Evolutionary conservation across 2,797 vertebrate genomes (phyloP), one percentile per base, ranked within the genome.

Genomic region (Tolypeutes matacus): DNA sequence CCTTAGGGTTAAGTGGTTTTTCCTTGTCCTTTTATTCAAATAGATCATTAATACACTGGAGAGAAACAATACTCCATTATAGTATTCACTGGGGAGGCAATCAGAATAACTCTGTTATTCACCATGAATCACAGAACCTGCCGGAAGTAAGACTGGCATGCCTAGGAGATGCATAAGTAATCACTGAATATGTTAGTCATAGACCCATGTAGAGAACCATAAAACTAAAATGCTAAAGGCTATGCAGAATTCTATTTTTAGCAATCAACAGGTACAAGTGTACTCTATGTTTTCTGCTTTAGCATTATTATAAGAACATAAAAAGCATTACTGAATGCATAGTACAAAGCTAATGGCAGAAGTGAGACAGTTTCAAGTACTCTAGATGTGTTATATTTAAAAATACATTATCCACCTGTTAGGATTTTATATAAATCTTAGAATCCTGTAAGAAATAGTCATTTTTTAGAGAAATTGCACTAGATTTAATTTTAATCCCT

Each of bases 21-120:
- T 29, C 14, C 29, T 80, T 72, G 9, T 73, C 56, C 34, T 84
- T 88, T 94, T 91, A 78, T 75, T 93, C 53, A 86, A 93, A 70
- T 6, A 82, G 58, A 77, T 8, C 21, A 67, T 27, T 34, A 34
- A 73, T 36, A 75, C 5, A 62, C 11, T 46, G 49, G 58, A 72
- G 36, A 95, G 64, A 81, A 67, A 81, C 42, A 84, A 76, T 51
- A 58, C 56, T 86, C 18, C 23, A 23, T 73, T 84, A 60, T 0
- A 83, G 42, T 20, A 56, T 39, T 88, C 39, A 69, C 15, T 58
- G 8, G 69, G 72, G 53, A 81, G 73, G 67, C 23, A 77, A 86
- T 58, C 29, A 90, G 69, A 75, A 95, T 70, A 62, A 62, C 34
- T 64, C 12, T 67, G 87, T 34, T 56, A 58, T 51, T 86, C 77